phyloP scores from a whole-genome alignment of 2,888 invertebrate species.

The Eupeodes latifasciatus region DNA sequence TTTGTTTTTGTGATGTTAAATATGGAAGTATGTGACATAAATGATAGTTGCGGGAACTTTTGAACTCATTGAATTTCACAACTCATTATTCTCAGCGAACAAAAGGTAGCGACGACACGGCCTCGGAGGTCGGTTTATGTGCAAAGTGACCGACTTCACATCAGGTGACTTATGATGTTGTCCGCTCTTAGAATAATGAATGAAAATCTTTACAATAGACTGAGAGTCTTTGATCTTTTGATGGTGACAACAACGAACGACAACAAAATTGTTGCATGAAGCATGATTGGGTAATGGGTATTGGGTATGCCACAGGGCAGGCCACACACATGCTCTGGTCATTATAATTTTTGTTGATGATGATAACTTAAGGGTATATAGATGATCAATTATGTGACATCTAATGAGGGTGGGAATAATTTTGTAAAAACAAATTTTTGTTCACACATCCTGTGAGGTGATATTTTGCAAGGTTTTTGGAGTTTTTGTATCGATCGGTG shows the following conservation, averaged over 20 bases:
- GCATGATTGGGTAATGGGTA: slow-evolving; percentile 17
- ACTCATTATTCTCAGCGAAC: slow-evolving; percentile 30
- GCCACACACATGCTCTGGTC: slow-evolving; percentile 65
- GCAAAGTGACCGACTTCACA: slow-evolving; percentile 39
- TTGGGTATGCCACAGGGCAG: background rate
- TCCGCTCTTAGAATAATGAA: slow-evolving; percentile 48
- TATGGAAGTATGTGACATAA: slow-evolving; percentile 62
- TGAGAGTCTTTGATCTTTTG: slow-evolving; percentile 42
- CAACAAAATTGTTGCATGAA: background rate
- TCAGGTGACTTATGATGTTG: slow-evolving; percentile 41
- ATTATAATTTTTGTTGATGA: slow-evolving; percentile 1
- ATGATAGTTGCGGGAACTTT: slow-evolving; percentile 55
- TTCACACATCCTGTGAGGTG: slow-evolving; percentile 43
- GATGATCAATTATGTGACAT: slow-evolving; percentile 48
- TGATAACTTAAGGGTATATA: slow-evolving; percentile 4
- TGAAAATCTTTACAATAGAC: slow-evolving; percentile 51
- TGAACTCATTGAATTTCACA: slow-evolving; percentile 53
- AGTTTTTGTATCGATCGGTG: background rate
- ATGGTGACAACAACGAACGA: slow-evolving; percentile 27
- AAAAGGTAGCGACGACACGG: background rate
- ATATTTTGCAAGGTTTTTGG: slow-evolving; percentile 7
- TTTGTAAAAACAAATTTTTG: slow-evolving; percentile 51
- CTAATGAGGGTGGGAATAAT: slow-evolving; percentile 68
- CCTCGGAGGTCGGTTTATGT: slow-evolving; percentile 5
- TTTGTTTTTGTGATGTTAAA: slow-evolving; percentile 24